Percentiles rank a stretch among this genome's conserved stretches.
Conservation (phyloP, 2,113 vertebrate genomes). For the Burhinus oedicnemus region DNA sequence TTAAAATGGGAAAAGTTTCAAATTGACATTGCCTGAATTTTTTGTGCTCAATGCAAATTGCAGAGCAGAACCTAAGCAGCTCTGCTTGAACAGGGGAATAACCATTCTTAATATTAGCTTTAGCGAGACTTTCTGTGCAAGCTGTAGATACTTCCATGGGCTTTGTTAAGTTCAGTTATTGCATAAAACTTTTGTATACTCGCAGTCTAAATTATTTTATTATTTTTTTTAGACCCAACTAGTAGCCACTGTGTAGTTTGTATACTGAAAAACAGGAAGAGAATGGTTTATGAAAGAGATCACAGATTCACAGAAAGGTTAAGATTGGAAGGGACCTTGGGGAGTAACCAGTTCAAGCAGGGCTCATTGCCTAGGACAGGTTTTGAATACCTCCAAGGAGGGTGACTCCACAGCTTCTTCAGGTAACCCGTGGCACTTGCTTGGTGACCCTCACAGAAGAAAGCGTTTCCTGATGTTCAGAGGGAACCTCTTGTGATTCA, state of each 20-base stretch:
- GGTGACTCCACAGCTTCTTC: accelerated
- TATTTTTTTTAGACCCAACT: background rate
- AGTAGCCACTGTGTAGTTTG: background rate
- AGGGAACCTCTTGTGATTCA: background rate
- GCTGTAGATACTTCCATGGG: accelerated
- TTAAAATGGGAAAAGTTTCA: background rate
- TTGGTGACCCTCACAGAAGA: background rate
- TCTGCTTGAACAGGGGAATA: background rate
- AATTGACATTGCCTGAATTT: background rate
- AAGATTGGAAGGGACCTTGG: background rate
- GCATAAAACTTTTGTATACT: background rate
- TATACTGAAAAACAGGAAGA: background rate
- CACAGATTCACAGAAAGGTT: background rate
- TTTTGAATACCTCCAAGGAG: background rate
- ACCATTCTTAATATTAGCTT: background rate
- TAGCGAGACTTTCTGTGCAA: background rate
- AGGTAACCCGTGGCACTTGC: background rate
- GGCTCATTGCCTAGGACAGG: accelerated
- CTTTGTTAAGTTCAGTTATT: background rate
- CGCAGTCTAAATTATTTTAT: background rate
- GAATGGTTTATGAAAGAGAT: background rate
- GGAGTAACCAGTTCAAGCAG: background rate
- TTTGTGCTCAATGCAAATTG: background rate
- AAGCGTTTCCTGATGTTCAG: background rate
- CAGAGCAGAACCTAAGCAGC: background rate